A percentile compares a stretch with the other conserved stretches of the same genome.
Conservation (phyloP, 2,113 vertebrate genomes). For the Natator depressus region DNA sequence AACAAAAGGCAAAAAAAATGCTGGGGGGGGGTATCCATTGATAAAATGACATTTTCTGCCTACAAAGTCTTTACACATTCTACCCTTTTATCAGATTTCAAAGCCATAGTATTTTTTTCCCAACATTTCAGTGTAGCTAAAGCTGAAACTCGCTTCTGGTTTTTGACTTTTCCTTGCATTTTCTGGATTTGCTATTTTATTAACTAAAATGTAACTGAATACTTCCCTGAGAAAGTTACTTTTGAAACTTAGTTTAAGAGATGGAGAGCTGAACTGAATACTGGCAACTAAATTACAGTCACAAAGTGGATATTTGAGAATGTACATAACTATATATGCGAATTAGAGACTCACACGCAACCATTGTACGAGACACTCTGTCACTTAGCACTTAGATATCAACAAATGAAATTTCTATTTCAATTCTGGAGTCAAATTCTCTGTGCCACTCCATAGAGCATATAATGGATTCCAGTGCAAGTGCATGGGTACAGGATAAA, state of each 20-base stretch:
- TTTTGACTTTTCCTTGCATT: not conserved
- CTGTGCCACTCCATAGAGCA: fast-evolving
- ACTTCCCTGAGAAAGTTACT: fast-evolving
- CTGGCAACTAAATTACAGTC: fast-evolving
- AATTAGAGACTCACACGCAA: fast-evolving
- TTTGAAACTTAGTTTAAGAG: fast-evolving
- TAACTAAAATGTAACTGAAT: fast-evolving
- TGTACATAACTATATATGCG: fast-evolving
- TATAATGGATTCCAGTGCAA: fast-evolving
- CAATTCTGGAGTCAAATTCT: fast-evolving
- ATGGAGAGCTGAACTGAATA: fast-evolving
- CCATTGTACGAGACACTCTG: fast-evolving
- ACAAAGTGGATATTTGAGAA: fast-evolving
- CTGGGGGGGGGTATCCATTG: not conserved
- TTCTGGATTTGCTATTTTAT: not conserved
- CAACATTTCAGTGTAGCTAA: not conserved
- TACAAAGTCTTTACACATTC: not conserved
- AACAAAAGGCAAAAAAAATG: not conserved
- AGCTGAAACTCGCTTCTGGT: not conserved
- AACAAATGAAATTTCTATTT: fast-evolving
- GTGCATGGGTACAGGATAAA: fast-evolving
- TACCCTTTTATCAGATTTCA: not conserved
- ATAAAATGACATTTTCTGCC: not conserved
- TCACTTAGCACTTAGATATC: fast-evolving
- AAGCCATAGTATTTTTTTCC: not conserved